Evolutionary conservation across 23 tunicate species (phyloP).

Genomic region (Oikopleura albicans): DNA sequence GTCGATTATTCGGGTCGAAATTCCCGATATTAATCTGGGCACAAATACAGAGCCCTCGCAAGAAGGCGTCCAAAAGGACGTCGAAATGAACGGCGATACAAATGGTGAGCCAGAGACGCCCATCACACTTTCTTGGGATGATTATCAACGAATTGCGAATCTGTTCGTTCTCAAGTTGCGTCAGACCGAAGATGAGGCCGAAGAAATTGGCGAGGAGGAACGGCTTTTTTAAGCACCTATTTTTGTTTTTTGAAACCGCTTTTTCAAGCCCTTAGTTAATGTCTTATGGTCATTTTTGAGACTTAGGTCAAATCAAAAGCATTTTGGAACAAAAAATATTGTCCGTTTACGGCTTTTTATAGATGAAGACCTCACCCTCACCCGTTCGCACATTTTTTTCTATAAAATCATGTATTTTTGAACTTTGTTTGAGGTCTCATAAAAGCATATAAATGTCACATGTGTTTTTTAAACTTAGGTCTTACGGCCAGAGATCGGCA

Average conservation of each 20-base stretch:
- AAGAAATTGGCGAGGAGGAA: conserved; percentile 17
- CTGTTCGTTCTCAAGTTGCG: conserved; percentile 64
- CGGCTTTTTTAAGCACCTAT: conserved; percentile 23
- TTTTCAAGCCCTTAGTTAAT: not conserved
- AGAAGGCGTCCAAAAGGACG: not conserved
- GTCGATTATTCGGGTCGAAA: conserved; percentile 87
- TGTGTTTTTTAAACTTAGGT: too few species aligned
- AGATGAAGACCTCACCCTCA: too few species aligned
- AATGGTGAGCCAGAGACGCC: conserved; percentile 12
- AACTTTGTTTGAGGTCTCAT: too few species aligned
- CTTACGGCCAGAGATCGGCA: too few species aligned
- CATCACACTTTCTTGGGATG: conserved; percentile 49
- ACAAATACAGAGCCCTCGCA: conserved; percentile 21
- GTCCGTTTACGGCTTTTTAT: not conserved
- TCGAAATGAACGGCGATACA: not conserved
- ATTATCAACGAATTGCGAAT: conserved; percentile 53
- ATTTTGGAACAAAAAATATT: not conserved
- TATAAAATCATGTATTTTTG: too few species aligned
- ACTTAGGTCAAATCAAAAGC: not conserved
- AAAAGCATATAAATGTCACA: too few species aligned
- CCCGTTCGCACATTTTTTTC: too few species aligned
- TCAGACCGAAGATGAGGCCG: conserved; percentile 37
- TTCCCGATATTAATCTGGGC: conserved; percentile 70
- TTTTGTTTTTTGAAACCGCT: not conserved
- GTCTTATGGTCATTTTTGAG: not conserved